These are phyloP conservation scores for Melanotaenia trifasciata DNA, from an alignment of 2,797 vertebrate genomes.

Conservation along the genomic window DNA sequence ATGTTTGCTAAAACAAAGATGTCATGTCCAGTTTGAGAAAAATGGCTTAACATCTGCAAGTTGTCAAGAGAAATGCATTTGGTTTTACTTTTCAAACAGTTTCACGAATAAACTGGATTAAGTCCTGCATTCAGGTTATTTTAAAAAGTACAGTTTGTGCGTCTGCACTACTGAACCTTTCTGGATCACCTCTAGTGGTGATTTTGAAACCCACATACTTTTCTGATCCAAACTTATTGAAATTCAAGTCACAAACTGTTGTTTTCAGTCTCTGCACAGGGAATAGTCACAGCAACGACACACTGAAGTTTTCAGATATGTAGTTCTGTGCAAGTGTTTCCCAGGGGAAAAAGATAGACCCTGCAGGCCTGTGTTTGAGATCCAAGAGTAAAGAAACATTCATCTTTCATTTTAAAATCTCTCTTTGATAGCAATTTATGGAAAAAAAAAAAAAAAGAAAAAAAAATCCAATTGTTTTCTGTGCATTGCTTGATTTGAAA, in stretches of 20 bases:
- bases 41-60: neutral
- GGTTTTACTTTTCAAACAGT: conserved; percentile 11
- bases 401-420: conserved; percentile 25
- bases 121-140: neutral
- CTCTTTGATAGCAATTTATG: conserved; percentile 5
- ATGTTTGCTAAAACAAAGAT: neutral
- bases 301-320: conserved; percentile 19
- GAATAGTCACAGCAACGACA: conserved; percentile 1
- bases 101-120: conserved; percentile 1
- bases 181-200: neutral
- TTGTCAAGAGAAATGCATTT: neutral
- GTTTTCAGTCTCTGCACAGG: neutral
- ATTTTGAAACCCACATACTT: conserved; percentile 15
- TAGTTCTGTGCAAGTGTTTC: conserved; percentile 9
- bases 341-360: conserved; percentile 29
- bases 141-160: neutral
- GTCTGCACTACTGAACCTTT: conserved; percentile 6
- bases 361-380: conserved; percentile 28
- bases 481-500: conserved; percentile 37
- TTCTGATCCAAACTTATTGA: conserved; percentile 3
- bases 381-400: conserved; percentile 34
- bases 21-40: conserved; percentile 2
- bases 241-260: conserved; percentile 18
- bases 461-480: conserved; percentile 32
- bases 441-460: conserved; percentile 37